Conservation (phyloP, 2,113 vertebrate species). For the Myanophis thanlyinensis region DNA sequence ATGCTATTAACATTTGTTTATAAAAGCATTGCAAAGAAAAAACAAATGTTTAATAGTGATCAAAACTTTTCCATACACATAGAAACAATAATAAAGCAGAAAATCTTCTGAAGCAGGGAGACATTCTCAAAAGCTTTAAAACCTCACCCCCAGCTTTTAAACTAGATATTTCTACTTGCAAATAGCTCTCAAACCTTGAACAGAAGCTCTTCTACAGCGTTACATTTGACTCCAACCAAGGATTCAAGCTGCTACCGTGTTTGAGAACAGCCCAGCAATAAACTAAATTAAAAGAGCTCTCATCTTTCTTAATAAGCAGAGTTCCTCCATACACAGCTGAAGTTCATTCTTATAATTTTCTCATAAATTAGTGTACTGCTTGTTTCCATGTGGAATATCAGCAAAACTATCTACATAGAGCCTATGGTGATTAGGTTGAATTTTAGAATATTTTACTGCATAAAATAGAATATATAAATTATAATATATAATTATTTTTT, state of each 20-base stretch:
- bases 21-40: not conserved
- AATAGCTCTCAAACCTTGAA: not conserved
- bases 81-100: not conserved
- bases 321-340: conserved; percentile 55
- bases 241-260: conserved; percentile 8
- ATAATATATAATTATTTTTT: too few relatives aligned
- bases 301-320: conserved; percentile 43
- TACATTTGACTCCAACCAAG: conserved; percentile 20
- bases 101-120: conserved; percentile 25
- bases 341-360: conserved; percentile 18
- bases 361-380: not conserved
- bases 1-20: not conserved
- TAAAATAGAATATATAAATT: not conserved
- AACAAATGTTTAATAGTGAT: not conserved
- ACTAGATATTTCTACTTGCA: not conserved
- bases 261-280: conserved; percentile 35
- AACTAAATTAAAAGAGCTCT: fast-evolving
- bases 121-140: not conserved
- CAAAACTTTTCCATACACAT: not conserved
- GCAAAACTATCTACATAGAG: not conserved
- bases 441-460: not conserved
- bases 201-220: not conserved
- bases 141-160: not conserved
- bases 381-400: not conserved
- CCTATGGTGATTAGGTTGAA: not conserved